Percentiles rank a stretch among this genome's conserved stretches.
These are phyloP conservation scores for Cryptoprocta ferox DNA, from an alignment of 2,797 vertebrate species.

Conservation along the genomic window DNA sequence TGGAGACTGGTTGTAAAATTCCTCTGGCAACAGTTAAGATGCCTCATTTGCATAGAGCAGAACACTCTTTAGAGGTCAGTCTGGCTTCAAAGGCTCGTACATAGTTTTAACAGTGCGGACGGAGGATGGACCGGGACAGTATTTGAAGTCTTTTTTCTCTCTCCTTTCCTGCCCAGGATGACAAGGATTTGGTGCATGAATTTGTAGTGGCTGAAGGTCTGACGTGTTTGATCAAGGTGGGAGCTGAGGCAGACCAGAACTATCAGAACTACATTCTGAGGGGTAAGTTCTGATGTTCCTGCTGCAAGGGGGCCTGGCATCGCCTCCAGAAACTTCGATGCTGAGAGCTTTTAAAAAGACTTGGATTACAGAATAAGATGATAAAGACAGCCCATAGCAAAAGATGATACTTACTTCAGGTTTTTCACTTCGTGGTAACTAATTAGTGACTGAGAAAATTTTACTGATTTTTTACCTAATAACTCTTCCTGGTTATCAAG, in stretches of 20 bases:
- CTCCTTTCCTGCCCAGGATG: constrained; percentile 90
- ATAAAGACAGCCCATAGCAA: neutral
- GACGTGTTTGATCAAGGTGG: constrained; percentile 97
- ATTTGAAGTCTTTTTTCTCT: constrained; percentile 32
- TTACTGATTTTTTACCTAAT: neutral
- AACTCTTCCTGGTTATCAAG: neutral
- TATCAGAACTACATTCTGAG: constrained; percentile 99
- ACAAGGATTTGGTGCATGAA: constrained; percentile 99
- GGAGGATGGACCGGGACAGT: neutral
- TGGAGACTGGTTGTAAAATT: constrained; percentile 68
- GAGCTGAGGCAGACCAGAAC: constrained; percentile 98
- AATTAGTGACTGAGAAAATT: neutral
- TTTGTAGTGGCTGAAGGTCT: constrained; percentile 97
- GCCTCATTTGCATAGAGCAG: constrained; percentile 60
- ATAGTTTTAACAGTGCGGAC: neutral
- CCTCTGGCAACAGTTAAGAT: constrained; percentile 65
- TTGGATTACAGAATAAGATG: neutral
- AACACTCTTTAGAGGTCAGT: neutral
- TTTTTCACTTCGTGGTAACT: neutral
- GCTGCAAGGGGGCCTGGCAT: neutral
- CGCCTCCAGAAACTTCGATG: neutral
- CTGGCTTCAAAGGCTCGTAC: constrained; percentile 17
- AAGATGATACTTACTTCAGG: neutral
- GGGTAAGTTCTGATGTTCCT: constrained; percentile 86
- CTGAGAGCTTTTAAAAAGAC: neutral